Base-by-base conservation (phyloP, 2,113 vertebrate species). In the Takifugu bimaculatus region DNA sequence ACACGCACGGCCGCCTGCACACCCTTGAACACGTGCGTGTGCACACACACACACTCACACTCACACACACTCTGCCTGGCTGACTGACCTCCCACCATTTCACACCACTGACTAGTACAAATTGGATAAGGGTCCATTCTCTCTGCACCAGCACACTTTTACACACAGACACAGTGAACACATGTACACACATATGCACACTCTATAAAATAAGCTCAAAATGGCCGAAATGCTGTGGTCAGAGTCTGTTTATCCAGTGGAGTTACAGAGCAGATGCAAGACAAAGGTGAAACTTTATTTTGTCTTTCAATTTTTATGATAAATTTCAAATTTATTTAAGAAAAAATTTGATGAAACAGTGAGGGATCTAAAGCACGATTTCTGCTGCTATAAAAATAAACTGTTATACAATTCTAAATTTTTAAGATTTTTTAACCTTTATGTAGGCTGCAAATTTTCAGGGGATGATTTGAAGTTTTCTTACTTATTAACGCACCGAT, bases 31-130 rank as follows among this genome's bases (percentile, higher is more conserved):
- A 44, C 52, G 44, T 42, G 61, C 47, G 11, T 49, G 49, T 32
- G 44, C 2, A 50, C 9, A 50, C 54, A 44, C 27, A 56, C 42
- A 50, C 47, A 54, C 28, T 68, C 26, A 59, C 2, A 60, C 45
- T 35, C 68, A n/a, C 54, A 56, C 66, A 44, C 64, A 58, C 63
- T 7, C 65, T 35, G 66, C 64, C 78, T 74, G 82, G 73, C 84
- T 83, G 75, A 73, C 84, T 81, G 84, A 85, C 87, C 85, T 75
- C 83, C 84, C 88, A 83, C 89, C 88, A 90, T 91, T 91, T 91
- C 89, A 89, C 89, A 91, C 87, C 77, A 85, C 88, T 91, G 89
- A 89, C 89, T 86, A 88, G 87, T 89, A 90, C 89, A 91, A 90
- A 91, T 91, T 90, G 88, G 88, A 90, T 90, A 88, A 90, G 84